Evolutionary conservation across 2,113 vertebrate species (phyloP), one percentile per base, ranked within the genome.

Genomic region (Sclerurus mexicanus): DNA sequence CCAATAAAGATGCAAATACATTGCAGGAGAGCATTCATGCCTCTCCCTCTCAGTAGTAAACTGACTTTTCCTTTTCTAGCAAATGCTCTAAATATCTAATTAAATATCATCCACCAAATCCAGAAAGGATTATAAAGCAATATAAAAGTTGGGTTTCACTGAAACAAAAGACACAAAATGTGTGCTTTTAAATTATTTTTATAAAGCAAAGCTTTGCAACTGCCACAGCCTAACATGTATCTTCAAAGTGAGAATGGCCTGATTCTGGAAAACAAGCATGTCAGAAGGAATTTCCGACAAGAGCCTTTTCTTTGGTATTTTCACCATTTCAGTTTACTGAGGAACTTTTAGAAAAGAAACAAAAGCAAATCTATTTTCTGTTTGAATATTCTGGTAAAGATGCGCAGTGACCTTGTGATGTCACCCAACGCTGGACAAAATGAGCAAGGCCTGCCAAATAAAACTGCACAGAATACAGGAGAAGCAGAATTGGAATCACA

Each of bases 311-410:
- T 76, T 79, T 60, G 35, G 31, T 60, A 58, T 20, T 96, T 90
- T 94, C 39, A 86, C 24, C 47, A 53, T 72, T 93, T 95, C 49
- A 74, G 17, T 92, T 74, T 24, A 89, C 56, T 30, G 59, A 95
- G 94, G 52, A 93, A 56, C 66, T 79, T 90, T 62, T 5, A 81
- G 68, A 79, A 81, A 81, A 68, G 33, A 73, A 93, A 79, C 18
- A 90, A 72, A 85, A 89, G 40, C 15, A 77, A 40, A 64, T 60
- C 52, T 81, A 56, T 56, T 85, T 79, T 95, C 77, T 92, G 62
- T 94, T 53, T 85, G 72, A 90, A 81, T 88, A 68, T 88, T 81
- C 59, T 85, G 50, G 71, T 90, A 78, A 95, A 76, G 71, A 92
- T 59, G 79, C 20, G 47, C 80, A 87, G 58, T 81, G 87, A 94